A percentile compares a stretch with the other conserved stretches of the same genome.
phyloP scores from a whole-genome alignment of 2,113 vertebrate species.

The Oncorhynchus masou region DNA sequence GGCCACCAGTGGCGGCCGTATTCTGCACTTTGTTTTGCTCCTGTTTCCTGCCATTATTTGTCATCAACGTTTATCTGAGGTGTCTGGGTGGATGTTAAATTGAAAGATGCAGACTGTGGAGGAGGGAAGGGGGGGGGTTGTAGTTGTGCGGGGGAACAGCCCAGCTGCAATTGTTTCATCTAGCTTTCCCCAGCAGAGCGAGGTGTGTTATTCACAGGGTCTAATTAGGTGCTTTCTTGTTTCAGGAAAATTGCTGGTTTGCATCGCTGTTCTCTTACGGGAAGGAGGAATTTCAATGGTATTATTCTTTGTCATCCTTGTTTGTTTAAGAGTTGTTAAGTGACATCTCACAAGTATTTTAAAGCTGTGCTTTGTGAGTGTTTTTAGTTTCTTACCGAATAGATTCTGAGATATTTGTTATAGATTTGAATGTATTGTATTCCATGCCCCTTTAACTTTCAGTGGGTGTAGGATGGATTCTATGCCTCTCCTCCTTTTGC shows the following conservation, averaged over 20 bases:
- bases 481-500: slow-evolving; percentile 22
- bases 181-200: slow-evolving; percentile 37
- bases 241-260: slow-evolving; percentile 62
- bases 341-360: slow-evolving; percentile 37
- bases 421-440: not conserved
- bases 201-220: slow-evolving; percentile 50
- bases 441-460: not conserved
- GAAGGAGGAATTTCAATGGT: slow-evolving; percentile 56
- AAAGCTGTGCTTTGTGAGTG: not conserved
- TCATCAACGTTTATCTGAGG: slow-evolving; percentile 38
- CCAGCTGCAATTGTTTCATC: slow-evolving; percentile 55
- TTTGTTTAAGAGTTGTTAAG: slow-evolving; percentile 52
- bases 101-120: slow-evolving; percentile 45
- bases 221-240: slow-evolving; percentile 72
- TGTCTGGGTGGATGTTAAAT: slow-evolving; percentile 43
- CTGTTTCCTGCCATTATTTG: slow-evolving; percentile 50
- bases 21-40: slow-evolving; percentile 42
- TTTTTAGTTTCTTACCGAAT: slow-evolving; percentile 23
- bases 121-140: slow-evolving; percentile 7
- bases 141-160: slow-evolving; percentile 15
- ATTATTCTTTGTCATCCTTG: slow-evolving; percentile 57
- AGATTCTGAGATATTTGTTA: not conserved
- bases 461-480: not conserved
- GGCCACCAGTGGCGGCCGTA: slow-evolving; percentile 13
- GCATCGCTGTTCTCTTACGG: slow-evolving; percentile 48